These are phyloP conservation scores for Trissolcus brochymenae DNA, from an alignment of 2,888 invertebrate species.

Conservation along the genomic window DNA sequence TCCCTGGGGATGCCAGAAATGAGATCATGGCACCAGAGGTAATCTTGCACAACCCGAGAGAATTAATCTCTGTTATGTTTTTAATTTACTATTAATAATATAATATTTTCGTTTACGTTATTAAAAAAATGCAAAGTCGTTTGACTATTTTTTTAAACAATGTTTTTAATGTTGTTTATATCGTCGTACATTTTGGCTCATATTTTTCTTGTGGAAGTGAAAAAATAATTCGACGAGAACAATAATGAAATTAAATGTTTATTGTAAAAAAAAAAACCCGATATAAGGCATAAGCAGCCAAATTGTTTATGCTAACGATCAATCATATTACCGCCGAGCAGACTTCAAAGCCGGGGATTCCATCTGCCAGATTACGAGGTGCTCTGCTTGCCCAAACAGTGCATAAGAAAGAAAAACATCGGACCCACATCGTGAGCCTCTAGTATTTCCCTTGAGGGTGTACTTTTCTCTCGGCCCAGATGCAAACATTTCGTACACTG, in stretches of 20 bases:
- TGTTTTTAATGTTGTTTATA: no score
- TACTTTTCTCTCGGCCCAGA: conserved; percentile 34
- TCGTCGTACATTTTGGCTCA: no score
- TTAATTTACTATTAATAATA: conserved; percentile 22
- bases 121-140: no score
- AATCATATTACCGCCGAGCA: conserved; percentile 47
- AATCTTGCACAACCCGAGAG: conserved; percentile 19
- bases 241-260: conserved; percentile 21
- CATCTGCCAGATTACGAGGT: conserved; percentile 40
- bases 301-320: conserved; percentile 41
- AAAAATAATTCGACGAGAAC: neutral
- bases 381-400: conserved; percentile 40
- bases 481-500: conserved; percentile 28
- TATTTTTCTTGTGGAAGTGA: no score
- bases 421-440: conserved; percentile 43
- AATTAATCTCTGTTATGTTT: conserved; percentile 13
- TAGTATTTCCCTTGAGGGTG: conserved; percentile 50
- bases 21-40: conserved; percentile 42
- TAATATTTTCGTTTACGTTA: no score
- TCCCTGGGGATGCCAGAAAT: conserved; percentile 45
- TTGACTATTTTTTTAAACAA: no score
- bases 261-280: conserved; percentile 11
- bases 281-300: no score
- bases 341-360: conserved; percentile 32
- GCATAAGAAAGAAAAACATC: conserved; percentile 46